Percentiles rank a stretch among this genome's conserved stretches.
Conservation (phyloP, 2,888 invertebrate genomes). For the Epinotia bilunana region DNA sequence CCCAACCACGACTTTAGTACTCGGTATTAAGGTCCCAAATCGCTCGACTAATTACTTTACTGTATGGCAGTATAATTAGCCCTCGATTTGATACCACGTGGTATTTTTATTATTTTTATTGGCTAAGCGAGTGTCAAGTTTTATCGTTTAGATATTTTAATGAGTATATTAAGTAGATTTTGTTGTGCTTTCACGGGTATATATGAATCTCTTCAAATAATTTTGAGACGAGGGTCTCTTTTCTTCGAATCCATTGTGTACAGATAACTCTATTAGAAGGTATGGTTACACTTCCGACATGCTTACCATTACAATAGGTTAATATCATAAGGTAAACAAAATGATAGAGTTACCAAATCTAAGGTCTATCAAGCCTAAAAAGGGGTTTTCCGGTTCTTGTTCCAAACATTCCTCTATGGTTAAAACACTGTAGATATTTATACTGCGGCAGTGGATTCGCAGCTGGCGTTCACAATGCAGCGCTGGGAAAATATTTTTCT, state of each 20-base stretch:
- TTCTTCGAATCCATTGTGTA: neutral
- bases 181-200: neutral
- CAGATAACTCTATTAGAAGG: neutral
- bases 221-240: neutral
- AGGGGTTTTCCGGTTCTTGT: no score
- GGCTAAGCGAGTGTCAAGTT: slow-evolving; percentile 6
- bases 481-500: slow-evolving; percentile 13
- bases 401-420: neutral
- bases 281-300: no score
- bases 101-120: slow-evolving; percentile 19
- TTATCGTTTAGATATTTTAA: neutral
- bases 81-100: slow-evolving; percentile 4
- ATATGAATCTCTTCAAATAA: neutral
- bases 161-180: slow-evolving; percentile 3
- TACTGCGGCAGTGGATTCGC: slow-evolving; percentile 6
- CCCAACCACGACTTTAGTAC: neutral
- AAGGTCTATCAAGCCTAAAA: no score
- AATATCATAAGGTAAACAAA: no score
- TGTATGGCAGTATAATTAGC: slow-evolving; percentile 12
- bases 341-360: no score
- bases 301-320: no score
- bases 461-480: slow-evolving; percentile 9
- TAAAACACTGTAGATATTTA: neutral
- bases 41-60: neutral
- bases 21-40: neutral